Evolutionary conservation across 2,113 vertebrate genomes (phyloP), one percentile per base, ranked within the genome.

Genomic region (Euleptes europaea): DNA sequence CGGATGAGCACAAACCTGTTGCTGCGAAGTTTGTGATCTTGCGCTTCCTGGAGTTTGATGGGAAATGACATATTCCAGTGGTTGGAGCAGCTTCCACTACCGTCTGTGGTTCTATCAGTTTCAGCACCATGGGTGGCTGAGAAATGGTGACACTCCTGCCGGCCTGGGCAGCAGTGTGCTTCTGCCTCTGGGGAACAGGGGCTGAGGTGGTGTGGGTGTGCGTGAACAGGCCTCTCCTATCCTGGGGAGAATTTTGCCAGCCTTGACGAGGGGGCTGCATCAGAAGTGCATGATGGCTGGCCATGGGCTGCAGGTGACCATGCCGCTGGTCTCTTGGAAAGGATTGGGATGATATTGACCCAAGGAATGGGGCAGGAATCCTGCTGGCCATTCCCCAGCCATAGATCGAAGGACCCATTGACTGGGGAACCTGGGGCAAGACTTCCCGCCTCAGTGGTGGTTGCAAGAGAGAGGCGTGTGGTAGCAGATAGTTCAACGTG

Each of bases 401-500:
- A 70, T 80, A 73, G 35, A 76, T 1, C 13, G 57, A 17, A 5
- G 87, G 78, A 33, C 82, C 19, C 49, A 71, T 21, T 54, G 77
- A 83, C 1, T 4, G 72, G 31, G 82, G 84, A 13, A 67, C 35
- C 38, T 89, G 89, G 17, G 38, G 84, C 12, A 88, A 77, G 23
- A 23, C 57, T 23, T 60, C 23, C 7, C 21, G 28, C 15, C 80
- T 78, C 65, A 70, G 4, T 17, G 83, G 4, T 10, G 15, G 80
- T 67, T 72, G 70, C 42, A 88, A 4, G 47, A 79, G 71, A 31
- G 80, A 17, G 44, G 69, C 80, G 14, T 35, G 75, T 83, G 40
- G 87, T 54, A 77, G 79, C 75, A 85, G 89, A 71, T 86, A 86
- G 72, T 73, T 70, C 38, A 80, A 73, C 40, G 84, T 70, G 47